Base-by-base conservation (phyloP, 2,113 vertebrate genomes). In the Rhinolophus ferrumequinum region DNA sequence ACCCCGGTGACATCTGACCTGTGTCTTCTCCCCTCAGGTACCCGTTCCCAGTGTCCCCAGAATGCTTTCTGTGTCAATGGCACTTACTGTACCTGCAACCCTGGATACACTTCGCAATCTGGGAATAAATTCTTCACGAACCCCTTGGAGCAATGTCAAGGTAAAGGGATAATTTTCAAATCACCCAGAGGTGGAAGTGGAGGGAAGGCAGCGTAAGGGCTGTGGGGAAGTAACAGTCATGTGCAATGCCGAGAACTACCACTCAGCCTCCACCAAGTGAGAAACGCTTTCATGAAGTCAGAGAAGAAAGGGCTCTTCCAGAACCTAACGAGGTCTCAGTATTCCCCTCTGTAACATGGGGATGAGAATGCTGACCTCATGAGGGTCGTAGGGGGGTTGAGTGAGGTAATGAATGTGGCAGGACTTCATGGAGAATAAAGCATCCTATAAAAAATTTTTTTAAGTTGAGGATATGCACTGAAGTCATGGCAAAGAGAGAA, bases 21-120 rank as follows among this genome's bases (percentile, higher is more conserved):
- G 4, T 70, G 54, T 87, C 76, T 94, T 35, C 19, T 88, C n/a
- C 70, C 58, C 11, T 1, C 60, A 96, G 92, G 10, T 14, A 0
- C 41, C 24, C 73, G 64, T 44, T 0, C 0, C 15, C 0, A 0
- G 0, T 95, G 94, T 18, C 93, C 92, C 0, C 0, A 0, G 4
- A 4, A 93, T 35, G 62, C 81, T 30, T 13, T 0, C 16, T 93
- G 94, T 30, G 28, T 90, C 77, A 41, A 52, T 9, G 0, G 0
- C 8, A 91, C 76, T 3, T 0, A 77, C 35, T 97, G 96, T 41
- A 58, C 86, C 58, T 97, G 97, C 54, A 4, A 80, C 1, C 0
- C 2, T 41, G 97, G 96, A 73, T 97, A 75, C 3, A 0, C 0
- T n/a, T 50, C 96, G 28, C 0, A 0, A 6, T 88, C 86, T 50